These are phyloP conservation scores for Apotomis turbidana DNA, from an alignment of 2,888 invertebrate genomes.

Conservation along the genomic window DNA sequence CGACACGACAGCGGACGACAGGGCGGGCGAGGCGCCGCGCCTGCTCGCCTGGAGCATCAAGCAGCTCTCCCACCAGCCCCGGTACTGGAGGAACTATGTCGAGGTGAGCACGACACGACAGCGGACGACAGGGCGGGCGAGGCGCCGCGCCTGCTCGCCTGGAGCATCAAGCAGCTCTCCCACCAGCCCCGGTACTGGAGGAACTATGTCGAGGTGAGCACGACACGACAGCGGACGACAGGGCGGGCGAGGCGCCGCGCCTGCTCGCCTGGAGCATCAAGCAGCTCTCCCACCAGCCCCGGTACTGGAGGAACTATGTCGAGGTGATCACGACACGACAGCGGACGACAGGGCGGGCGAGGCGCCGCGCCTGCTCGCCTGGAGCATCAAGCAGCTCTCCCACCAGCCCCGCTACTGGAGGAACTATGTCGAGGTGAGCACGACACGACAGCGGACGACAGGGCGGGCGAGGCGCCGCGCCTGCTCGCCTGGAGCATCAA, in stretches of 20 bases:
- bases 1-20: too few relatives aligned
- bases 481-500: conserved; percentile 91
- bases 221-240: too few relatives aligned
- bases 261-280: conserved; percentile 91
- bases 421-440: conserved; percentile 15
- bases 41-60: conserved; percentile 91
- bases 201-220: conserved; percentile 15
- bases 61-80: conserved; percentile 62
- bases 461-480: conserved; percentile 91
- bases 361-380: conserved; percentile 90
- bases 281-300: conserved; percentile 62
- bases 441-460: too few relatives aligned
- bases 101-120: too few relatives aligned
- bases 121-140: too few relatives aligned
- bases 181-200: conserved; percentile 31
- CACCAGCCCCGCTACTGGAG: conserved; percentile 31
- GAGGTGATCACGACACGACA: too few relatives aligned
- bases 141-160: conserved; percentile 90
- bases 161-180: conserved; percentile 86
- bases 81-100: conserved; percentile 29
- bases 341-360: too few relatives aligned
- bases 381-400: conserved; percentile 86
- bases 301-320: conserved; percentile 29
- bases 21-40: conserved; percentile 91
- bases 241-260: conserved; percentile 91